Evolutionary conservation across 2,888 invertebrate species (phyloP).

Genomic region (Thecophora atra): DNA sequence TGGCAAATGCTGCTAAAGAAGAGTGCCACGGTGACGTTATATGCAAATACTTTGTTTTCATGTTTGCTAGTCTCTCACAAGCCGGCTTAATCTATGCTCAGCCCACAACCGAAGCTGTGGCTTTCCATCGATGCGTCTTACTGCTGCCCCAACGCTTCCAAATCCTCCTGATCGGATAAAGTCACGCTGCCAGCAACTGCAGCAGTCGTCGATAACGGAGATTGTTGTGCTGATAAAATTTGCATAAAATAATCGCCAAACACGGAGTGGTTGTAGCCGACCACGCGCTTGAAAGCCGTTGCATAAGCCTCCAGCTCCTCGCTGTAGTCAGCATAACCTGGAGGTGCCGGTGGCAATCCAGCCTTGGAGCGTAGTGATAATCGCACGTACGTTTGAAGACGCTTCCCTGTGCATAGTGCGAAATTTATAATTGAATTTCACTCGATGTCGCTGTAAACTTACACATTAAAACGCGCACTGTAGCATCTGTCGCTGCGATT

Average conservation of each 20-base stretch:
- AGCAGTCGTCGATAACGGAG: background rate
- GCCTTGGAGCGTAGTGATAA: constrained; percentile 55
- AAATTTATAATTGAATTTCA: background rate
- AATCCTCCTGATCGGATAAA: background rate
- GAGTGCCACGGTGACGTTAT: background rate
- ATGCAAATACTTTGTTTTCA: constrained; percentile 8
- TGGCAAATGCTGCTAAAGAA: constrained; percentile 24
- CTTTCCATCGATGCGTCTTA: background rate
- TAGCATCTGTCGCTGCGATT: constrained; percentile 55
- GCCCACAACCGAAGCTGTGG: constrained; percentile 11
- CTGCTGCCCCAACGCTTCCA: background rate
- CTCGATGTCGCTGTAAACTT: constrained; percentile 41
- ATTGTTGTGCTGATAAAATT: constrained; percentile 55
- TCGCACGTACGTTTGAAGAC: constrained; percentile 60
- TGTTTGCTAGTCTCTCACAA: background rate
- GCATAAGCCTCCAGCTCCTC: constrained; percentile 61
- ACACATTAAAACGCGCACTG: constrained; percentile 63
- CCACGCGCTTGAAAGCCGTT: constrained; percentile 60
- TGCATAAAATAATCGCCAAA: constrained; percentile 63
- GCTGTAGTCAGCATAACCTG: constrained; percentile 62
- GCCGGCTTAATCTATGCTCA: constrained; percentile 13
- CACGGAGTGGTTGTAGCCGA: constrained; percentile 65
- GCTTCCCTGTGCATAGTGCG: constrained; percentile 54
- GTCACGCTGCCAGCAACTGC: constrained; percentile 10
- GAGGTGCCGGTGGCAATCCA: constrained; percentile 56